A percentile compares a stretch with the other conserved stretches of the same genome.
These are phyloP conservation scores for Sericinus montela DNA, from an alignment of 2,888 invertebrate species.

Conservation along the genomic window DNA sequence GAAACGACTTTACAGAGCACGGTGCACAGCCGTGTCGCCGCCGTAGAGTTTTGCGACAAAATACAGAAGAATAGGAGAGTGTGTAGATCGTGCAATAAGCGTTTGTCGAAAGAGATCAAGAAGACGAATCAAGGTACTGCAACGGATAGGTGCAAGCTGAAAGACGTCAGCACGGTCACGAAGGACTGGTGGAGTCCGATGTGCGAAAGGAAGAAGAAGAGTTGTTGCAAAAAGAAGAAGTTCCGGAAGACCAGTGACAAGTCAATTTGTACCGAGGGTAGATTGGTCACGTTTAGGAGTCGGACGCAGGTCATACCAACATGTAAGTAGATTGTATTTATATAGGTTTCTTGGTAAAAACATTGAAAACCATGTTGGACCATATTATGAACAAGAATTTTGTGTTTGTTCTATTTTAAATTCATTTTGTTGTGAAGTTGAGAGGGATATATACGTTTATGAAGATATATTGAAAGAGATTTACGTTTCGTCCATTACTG, in stretches of 20 bases:
- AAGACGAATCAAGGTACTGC: slow-evolving; percentile 40
- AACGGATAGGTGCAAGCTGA: slow-evolving; percentile 31
- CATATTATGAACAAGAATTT: too few species aligned
- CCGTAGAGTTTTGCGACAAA: slow-evolving; percentile 28
- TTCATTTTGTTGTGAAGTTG: too few species aligned
- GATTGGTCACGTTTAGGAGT: slow-evolving; percentile 45
- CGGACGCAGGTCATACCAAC: slow-evolving; percentile 44
- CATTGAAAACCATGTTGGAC: too few species aligned
- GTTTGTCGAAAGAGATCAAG: slow-evolving; percentile 27
- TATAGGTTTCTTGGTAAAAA: too few species aligned
- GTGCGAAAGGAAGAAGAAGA: slow-evolving; percentile 38
- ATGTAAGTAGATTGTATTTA: slow-evolving; percentile 34
- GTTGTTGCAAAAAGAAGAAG: slow-evolving; percentile 16
- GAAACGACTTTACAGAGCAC: slow-evolving; percentile 30
- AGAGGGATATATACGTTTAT: too few species aligned
- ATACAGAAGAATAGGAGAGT: slow-evolving; percentile 7
- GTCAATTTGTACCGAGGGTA: slow-evolving; percentile 32
- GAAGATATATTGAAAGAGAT: too few species aligned
- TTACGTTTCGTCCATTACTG: too few species aligned
- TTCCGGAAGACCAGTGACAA: slow-evolving; percentile 19
- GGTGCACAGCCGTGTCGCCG: slow-evolving; percentile 35
- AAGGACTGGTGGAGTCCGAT: slow-evolving; percentile 59
- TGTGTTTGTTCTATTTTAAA: too few species aligned
- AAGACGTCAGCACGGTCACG: slow-evolving; percentile 45
- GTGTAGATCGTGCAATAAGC: slow-evolving; percentile 18